Evolutionary conservation across 2,888 invertebrate genomes (phyloP).

Genomic region (Xestia sexstrigata): DNA sequence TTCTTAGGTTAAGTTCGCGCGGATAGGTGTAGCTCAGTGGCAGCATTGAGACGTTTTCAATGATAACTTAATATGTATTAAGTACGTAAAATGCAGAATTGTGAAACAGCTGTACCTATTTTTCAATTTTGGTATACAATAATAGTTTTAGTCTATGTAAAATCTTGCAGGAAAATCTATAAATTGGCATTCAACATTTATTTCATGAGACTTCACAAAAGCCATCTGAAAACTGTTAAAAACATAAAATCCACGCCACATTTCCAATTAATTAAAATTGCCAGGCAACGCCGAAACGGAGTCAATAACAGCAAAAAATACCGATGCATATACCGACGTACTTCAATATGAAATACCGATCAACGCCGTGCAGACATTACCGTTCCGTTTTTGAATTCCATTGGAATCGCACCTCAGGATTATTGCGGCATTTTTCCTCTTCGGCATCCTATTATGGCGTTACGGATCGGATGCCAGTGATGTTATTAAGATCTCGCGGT

Average conservation of each 20-base stretch:
- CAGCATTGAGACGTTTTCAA: neutral
- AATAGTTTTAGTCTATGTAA: neutral
- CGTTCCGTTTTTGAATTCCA: slow-evolving; percentile 83
- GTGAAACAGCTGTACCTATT: neutral
- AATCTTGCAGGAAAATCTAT: neutral
- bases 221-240: neutral
- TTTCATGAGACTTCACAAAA: neutral
- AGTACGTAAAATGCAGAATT: neutral
- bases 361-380: slow-evolving; percentile 59
- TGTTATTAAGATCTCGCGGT: slow-evolving; percentile 78
- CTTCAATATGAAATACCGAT: slow-evolving; percentile 68
- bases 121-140: neutral
- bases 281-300: neutral
- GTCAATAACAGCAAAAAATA: slow-evolving; percentile 48
- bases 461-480: slow-evolving; percentile 68
- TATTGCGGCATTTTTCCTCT: slow-evolving; percentile 85
- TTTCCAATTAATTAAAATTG: slow-evolving; percentile 37
- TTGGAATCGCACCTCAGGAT: slow-evolving; percentile 78
- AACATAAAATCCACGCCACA: slow-evolving; percentile 10
- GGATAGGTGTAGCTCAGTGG: neutral
- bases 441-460: slow-evolving; percentile 85
- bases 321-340: slow-evolving; percentile 48
- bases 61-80: too few relatives aligned
- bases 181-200: neutral
- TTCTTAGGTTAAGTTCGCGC: neutral